These are phyloP conservation scores for Onychorhynchus coronatus DNA, from an alignment of 2,113 vertebrate species.

Conservation along the genomic window DNA sequence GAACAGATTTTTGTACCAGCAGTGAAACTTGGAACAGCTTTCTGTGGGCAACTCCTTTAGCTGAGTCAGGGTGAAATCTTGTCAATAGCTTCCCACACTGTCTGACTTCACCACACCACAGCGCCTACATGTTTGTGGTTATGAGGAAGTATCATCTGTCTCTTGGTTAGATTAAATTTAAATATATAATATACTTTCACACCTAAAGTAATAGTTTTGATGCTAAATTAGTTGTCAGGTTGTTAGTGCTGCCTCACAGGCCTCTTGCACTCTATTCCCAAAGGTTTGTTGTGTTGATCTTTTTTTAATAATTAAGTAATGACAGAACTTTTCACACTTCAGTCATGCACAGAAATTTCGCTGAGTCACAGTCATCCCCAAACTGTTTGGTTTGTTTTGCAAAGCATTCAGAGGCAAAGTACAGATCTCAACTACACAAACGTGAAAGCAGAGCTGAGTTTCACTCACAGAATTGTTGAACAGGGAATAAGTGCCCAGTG, in stretches of 20 bases:
- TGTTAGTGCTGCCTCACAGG: neutral
- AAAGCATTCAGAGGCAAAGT: neutral
- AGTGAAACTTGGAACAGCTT: slow-evolving; percentile 22
- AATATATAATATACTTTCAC: neutral
- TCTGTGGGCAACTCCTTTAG: slow-evolving; percentile 23
- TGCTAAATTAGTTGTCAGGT: neutral
- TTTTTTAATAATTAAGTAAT: neutral
- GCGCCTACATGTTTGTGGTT: neutral
- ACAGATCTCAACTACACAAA: neutral
- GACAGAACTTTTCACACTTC: neutral
- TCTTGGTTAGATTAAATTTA: neutral
- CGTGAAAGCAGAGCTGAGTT: neutral
- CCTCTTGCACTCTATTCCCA: neutral
- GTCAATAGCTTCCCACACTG: slow-evolving; percentile 37
- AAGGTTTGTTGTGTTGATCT: neutral
- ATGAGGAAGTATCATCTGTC: neutral
- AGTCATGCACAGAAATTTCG: neutral
- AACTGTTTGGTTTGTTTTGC: neutral
- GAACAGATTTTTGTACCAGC: slow-evolving; percentile 41
- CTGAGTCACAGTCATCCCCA: neutral
- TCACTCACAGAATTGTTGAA: neutral
- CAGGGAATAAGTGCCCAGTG: neutral
- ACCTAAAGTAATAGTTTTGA: neutral
- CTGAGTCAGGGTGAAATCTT: slow-evolving; percentile 38
- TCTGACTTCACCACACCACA: slow-evolving; percentile 13